phyloP scores from a whole-genome alignment of 2,888 invertebrate species.

The Girardia tigrina region DNA sequence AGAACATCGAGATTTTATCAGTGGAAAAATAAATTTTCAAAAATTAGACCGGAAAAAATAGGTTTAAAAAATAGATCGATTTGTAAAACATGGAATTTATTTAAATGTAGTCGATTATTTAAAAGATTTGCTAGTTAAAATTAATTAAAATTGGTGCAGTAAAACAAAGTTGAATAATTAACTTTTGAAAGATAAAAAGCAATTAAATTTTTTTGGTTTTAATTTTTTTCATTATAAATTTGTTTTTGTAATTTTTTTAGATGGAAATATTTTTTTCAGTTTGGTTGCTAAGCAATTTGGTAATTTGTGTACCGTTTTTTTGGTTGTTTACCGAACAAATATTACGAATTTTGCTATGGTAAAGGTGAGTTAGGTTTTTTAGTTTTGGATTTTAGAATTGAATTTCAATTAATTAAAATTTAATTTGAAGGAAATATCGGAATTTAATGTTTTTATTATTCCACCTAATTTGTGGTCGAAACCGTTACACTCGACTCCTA shows the following conservation, averaged over 20 bases:
- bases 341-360: background rate
- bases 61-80: no score
- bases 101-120: no score
- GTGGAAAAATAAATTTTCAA: no score
- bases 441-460: constrained; percentile 3
- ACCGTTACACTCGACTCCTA: constrained; percentile 1
- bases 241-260: background rate
- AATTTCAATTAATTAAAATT: no score
- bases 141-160: no score
- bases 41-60: no score
- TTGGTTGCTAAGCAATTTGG: no score
- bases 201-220: background rate
- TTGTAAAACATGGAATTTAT: no score
- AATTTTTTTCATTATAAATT: background rate
- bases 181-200: background rate
- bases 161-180: background rate
- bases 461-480: background rate
- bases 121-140: background rate
- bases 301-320: background rate
- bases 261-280: background rate
- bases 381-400: background rate
- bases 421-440: background rate
- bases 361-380: background rate
- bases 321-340: background rate
- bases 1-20: no score